Percentiles rank a stretch among this genome's conserved stretches.
Conservation (phyloP, 2,888 invertebrate species). For the Pachydiplax longipennis region DNA sequence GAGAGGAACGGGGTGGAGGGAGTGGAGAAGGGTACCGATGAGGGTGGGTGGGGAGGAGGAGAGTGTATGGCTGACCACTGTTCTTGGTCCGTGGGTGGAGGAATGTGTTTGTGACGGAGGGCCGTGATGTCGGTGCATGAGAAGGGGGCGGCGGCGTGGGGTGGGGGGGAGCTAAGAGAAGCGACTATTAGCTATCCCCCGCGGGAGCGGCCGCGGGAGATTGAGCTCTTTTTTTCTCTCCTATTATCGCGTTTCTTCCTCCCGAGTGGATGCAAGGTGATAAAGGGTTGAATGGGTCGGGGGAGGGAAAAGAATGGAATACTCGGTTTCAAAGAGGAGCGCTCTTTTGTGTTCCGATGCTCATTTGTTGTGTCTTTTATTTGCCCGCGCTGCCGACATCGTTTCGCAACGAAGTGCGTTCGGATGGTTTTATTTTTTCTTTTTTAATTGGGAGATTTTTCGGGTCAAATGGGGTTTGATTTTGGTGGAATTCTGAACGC, state of each 20-base stretch:
- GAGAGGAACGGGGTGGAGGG: background rate
- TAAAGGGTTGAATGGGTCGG: background rate
- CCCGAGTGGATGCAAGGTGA: background rate
- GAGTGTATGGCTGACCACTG: background rate
- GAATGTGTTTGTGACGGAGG: slow-evolving; percentile 13
- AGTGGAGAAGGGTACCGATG: background rate
- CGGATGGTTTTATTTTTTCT: background rate
- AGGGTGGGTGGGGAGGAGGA: background rate
- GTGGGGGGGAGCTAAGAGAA: background rate
- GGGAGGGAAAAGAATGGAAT: background rate
- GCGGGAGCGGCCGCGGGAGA: background rate
- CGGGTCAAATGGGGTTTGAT: background rate
- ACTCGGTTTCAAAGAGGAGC: background rate
- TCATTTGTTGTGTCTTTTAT: background rate
- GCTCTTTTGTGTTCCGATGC: background rate
- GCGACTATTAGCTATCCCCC: background rate
- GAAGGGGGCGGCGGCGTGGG: background rate
- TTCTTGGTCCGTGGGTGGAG: background rate
- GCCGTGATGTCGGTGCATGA: background rate
- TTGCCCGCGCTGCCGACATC: background rate
- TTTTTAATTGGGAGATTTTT: background rate
- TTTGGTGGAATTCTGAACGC: background rate
- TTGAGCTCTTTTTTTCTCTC: background rate
- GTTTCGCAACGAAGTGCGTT: background rate
- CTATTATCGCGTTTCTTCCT: background rate